Evolutionary conservation across 2,113 vertebrate genomes (phyloP).

Genomic region (Ictalurus punctatus): DNA sequence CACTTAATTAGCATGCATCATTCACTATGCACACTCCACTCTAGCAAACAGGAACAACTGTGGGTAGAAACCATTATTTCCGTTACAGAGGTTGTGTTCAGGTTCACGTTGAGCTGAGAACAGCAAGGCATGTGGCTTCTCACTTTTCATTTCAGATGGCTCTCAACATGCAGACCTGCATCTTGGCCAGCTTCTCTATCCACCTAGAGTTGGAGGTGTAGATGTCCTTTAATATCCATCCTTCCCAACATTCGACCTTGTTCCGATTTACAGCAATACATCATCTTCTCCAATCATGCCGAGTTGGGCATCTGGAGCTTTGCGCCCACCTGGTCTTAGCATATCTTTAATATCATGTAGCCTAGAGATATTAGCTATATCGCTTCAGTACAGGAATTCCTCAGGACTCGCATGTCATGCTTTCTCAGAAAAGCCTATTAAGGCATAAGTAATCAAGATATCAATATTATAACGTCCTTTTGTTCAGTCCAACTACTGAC

Average conservation of each 20-base stretch:
- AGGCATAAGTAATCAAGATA: too few species aligned
- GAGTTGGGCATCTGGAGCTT: background rate
- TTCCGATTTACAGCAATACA: background rate
- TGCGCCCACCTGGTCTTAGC: background rate
- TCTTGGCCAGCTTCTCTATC: background rate
- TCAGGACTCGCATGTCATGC: background rate
- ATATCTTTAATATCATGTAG: background rate
- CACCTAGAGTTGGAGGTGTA: background rate
- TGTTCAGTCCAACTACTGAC: too few species aligned
- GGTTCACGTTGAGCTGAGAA: background rate
- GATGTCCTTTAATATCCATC: background rate
- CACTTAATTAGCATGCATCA: background rate
- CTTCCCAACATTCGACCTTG: background rate
- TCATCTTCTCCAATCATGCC: background rate
- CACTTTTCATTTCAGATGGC: background rate
- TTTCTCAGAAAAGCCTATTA: too few species aligned
- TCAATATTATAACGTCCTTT: too few species aligned
- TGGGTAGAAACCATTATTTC: background rate
- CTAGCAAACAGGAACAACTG: background rate
- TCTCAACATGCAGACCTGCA: background rate
- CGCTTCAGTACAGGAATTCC: background rate
- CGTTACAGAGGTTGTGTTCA: background rate
- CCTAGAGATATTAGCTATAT: background rate
- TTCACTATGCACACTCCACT: background rate
- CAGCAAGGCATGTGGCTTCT: background rate